Evolutionary conservation across 2,113 vertebrate species (phyloP).

Genomic region (Columbina picui): DNA sequence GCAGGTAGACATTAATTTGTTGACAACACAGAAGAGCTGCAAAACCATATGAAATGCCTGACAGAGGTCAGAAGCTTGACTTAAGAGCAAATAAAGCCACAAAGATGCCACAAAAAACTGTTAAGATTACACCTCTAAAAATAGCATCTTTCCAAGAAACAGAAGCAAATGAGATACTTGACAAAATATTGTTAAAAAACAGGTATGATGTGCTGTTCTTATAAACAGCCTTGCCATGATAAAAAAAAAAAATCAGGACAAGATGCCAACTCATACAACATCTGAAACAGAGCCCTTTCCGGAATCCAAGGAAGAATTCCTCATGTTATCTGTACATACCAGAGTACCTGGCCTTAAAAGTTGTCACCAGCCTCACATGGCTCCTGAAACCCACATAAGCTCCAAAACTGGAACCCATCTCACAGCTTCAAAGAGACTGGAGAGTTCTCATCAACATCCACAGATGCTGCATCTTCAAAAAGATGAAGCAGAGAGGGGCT

Average conservation of each 20-base stretch:
- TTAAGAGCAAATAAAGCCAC: not conserved
- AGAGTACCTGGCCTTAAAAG: not conserved
- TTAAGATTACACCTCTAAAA: not conserved
- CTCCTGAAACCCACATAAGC: not conserved
- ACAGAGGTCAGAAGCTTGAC: not conserved
- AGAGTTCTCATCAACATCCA: not conserved
- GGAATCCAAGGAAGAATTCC: not conserved
- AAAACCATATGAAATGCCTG: not conserved
- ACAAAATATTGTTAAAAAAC: not conserved
- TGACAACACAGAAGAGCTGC: not conserved
- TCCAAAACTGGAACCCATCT: not conserved
- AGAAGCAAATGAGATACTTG: not conserved
- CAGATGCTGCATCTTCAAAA: not conserved
- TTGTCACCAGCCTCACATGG: not conserved
- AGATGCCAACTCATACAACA: not conserved
- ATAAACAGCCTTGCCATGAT: not conserved
- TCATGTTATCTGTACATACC: not conserved
- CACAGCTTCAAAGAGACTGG: not conserved
- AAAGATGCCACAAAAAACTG: not conserved
- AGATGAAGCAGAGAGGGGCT: not conserved
- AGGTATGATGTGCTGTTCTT: not conserved
- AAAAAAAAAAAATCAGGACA: not conserved
- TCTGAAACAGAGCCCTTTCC: not conserved
- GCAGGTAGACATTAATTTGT: not conserved
- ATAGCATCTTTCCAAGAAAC: not conserved